A percentile compares a stretch with the other conserved stretches of the same genome.
phyloP scores from a whole-genome alignment of 1,140 invertebrate genomes.

The Physella acuta region DNA sequence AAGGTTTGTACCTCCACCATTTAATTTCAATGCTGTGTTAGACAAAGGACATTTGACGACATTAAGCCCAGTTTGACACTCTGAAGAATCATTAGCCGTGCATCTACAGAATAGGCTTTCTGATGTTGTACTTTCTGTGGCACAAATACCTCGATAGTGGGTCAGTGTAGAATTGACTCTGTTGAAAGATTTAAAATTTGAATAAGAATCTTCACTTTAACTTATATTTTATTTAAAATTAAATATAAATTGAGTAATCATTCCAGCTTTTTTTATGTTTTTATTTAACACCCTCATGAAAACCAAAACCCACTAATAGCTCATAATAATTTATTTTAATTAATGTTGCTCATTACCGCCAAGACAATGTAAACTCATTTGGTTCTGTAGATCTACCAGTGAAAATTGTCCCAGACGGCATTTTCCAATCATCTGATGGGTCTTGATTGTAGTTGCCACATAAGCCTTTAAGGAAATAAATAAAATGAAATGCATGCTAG shows the following conservation, averaged over 20 bases:
- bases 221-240: too few relatives aligned
- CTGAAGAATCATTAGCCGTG: neutral
- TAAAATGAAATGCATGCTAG: neutral
- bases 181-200: too few relatives aligned
- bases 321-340: too few relatives aligned
- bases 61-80: neutral
- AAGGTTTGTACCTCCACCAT: neutral
- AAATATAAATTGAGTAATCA: too few relatives aligned
- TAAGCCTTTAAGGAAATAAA: conserved; percentile 36
- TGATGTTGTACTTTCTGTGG: neutral
- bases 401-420: conserved; percentile 30
- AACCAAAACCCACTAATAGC: too few relatives aligned
- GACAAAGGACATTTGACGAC: neutral
- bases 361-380: conserved; percentile 37
- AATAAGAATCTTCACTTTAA: too few relatives aligned
- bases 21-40: neutral
- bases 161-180: conserved; percentile 15
- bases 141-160: conserved; percentile 17
- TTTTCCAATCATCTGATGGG: conserved; percentile 37
- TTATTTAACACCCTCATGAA: too few relatives aligned
- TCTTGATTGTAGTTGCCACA: conserved; percentile 46
- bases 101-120: neutral
- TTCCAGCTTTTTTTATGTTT: too few relatives aligned
- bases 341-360: conserved; percentile 39
- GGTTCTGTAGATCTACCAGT: conserved; percentile 28